phyloP scores from a whole-genome alignment of 2,797 vertebrate genomes.

The Notolabrus celidotus region DNA sequence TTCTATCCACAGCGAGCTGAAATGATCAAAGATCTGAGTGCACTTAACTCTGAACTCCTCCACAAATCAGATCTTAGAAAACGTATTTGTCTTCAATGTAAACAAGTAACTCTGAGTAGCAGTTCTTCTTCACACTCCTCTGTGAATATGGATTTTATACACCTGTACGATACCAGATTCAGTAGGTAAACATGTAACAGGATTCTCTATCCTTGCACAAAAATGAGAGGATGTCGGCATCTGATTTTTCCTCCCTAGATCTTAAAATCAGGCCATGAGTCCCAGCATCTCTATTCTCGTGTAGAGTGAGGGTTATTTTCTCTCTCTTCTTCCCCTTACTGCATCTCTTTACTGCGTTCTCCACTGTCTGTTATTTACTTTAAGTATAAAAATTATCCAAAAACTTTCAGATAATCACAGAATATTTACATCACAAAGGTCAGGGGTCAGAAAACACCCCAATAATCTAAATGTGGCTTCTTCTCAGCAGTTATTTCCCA shows the following conservation, averaged over 20 bases:
- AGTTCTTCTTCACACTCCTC: not conserved
- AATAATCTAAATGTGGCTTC: not conserved
- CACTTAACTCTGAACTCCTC: not conserved
- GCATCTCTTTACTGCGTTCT: not conserved
- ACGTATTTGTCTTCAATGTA: conserved; percentile 14
- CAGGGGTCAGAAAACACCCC: conserved; percentile 7
- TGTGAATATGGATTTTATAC: not conserved
- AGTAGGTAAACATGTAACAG: no score
- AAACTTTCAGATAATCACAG: not conserved
- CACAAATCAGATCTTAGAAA: not conserved
- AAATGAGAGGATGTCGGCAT: no score
- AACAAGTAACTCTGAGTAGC: conserved; percentile 3
- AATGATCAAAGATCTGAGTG: not conserved
- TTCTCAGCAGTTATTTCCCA: conserved; percentile 1
- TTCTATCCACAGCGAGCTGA: conserved; percentile 2
- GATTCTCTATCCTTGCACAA: no score
- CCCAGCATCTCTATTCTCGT: not conserved
- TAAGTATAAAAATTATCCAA: not conserved
- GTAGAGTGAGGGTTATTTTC: not conserved
- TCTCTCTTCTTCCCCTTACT: not conserved
- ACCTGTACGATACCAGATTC: not conserved
- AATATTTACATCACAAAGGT: conserved; percentile 4
- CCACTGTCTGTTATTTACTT: no score
- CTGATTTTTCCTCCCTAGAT: no score
- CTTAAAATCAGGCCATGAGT: no score